Evolutionary conservation across 2,113 vertebrate species (phyloP).

Genomic region (Dinomys branickii): DNA sequence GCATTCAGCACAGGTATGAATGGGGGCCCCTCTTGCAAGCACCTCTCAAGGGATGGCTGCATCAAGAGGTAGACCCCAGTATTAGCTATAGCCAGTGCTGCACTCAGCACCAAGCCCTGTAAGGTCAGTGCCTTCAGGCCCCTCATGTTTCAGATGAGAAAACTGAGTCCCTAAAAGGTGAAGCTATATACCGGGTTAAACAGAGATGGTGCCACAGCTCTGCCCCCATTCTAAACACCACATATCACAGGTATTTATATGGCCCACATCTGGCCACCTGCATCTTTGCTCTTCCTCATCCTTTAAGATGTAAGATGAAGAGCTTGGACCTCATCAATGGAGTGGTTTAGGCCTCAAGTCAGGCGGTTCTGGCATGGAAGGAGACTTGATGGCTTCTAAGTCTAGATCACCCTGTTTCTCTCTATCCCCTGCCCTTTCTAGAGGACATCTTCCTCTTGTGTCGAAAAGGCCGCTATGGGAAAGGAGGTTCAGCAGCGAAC

Average conservation of each 20-base stretch:
- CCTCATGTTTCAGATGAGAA: neutral
- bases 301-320: no score
- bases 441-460: no score
- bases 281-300: neutral
- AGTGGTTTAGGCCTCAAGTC: neutral
- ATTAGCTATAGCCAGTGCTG: fast-evolving
- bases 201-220: neutral
- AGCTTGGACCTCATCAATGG: no score
- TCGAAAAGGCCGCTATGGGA: no score
- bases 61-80: neutral
- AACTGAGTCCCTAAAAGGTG: neutral
- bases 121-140: neutral
- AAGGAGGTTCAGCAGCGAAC: no score
- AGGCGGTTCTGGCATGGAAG: fast-evolving
- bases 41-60: fast-evolving
- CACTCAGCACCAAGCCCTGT: neutral
- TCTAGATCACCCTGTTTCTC: neutral
- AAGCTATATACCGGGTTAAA: neutral
- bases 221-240: neutral
- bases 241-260: neutral
- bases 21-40: neutral
- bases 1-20: fast-evolving
- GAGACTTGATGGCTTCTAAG: neutral
- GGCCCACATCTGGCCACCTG: neutral
- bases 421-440: no score